A percentile compares a stretch with the other conserved stretches of the same genome.
Conservation (phyloP, 1,140 invertebrate species). For the Bombus confusus region DNA sequence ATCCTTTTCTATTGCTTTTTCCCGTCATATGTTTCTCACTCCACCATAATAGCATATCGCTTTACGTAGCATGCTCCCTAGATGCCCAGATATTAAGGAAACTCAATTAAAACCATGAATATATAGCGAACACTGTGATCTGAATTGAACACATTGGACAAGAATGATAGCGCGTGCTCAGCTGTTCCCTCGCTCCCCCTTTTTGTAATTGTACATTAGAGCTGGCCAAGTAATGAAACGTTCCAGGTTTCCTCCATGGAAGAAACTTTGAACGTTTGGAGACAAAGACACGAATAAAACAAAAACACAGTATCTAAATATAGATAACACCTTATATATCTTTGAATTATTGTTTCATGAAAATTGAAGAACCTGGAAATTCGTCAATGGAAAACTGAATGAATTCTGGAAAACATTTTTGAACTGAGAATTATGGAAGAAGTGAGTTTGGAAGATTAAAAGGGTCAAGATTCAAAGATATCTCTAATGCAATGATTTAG, state of each 20-base stretch:
- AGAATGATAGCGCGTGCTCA: conserved; percentile 37
- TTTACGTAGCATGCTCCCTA: conserved; percentile 45
- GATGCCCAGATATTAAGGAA: not conserved
- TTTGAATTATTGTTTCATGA: not conserved
- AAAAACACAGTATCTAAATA: not conserved
- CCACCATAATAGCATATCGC: conserved; percentile 16
- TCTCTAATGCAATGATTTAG: too few relatives aligned
- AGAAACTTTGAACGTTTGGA: not conserved
- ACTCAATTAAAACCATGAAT: not conserved
- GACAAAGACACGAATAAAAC: too few relatives aligned
- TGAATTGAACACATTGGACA: conserved; percentile 11
- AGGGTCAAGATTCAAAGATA: not conserved
- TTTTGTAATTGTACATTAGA: conserved; percentile 17
- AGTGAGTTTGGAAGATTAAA: not conserved
- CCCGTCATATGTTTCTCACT: conserved; percentile 18
- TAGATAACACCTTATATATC: not conserved
- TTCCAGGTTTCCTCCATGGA: not conserved
- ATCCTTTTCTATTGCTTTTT: conserved; percentile 29
- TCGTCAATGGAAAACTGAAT: not conserved
- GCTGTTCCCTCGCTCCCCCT: conserved; percentile 38
- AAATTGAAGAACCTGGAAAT: not conserved
- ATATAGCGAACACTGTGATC: not conserved
- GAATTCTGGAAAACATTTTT: not conserved
- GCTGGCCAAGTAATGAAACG: not conserved
- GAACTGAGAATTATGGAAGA: not conserved